phyloP scores from a whole-genome alignment of 2,113 vertebrate genomes.

The chimpanzee (Pan troglodytes) region DNA sequence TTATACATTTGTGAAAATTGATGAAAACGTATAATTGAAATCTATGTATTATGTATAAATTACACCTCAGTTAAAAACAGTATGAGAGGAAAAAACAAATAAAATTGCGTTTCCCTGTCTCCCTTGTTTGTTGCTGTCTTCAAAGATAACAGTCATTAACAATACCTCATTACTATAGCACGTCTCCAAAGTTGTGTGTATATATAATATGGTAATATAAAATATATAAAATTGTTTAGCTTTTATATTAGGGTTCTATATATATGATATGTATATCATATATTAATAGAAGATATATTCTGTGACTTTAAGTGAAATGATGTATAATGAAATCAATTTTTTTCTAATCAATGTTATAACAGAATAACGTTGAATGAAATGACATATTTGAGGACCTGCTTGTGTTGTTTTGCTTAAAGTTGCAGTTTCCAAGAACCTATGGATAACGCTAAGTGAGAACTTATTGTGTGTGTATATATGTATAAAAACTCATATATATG shows the following conservation, averaged over 20 bases:
- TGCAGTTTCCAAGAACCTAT: not conserved
- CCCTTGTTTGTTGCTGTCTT: not conserved
- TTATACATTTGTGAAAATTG: conserved; percentile 13
- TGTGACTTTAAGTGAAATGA: not conserved
- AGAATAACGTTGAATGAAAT: not conserved
- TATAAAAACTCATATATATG: not conserved
- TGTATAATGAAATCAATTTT: not conserved
- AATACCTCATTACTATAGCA: not conserved
- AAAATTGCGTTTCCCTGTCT: not conserved
- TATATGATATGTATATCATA: not conserved
- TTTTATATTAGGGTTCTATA: not conserved
- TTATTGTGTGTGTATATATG: not conserved
- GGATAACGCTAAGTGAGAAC: not conserved
- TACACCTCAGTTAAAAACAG: not conserved
- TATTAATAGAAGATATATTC: not conserved
- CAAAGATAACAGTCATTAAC: not conserved
- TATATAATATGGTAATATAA: not conserved
- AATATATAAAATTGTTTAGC: not conserved
- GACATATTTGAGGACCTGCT: not conserved
- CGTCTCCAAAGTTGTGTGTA: not conserved
- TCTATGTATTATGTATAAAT: not conserved
- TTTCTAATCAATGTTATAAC: not conserved
- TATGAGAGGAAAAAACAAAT: not conserved
- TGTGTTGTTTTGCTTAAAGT: not conserved
- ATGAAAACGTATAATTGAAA: not conserved